phyloP scores from a whole-genome alignment of 92 coral and sea anemone genomes.

The Bergia sp. region DNA sequence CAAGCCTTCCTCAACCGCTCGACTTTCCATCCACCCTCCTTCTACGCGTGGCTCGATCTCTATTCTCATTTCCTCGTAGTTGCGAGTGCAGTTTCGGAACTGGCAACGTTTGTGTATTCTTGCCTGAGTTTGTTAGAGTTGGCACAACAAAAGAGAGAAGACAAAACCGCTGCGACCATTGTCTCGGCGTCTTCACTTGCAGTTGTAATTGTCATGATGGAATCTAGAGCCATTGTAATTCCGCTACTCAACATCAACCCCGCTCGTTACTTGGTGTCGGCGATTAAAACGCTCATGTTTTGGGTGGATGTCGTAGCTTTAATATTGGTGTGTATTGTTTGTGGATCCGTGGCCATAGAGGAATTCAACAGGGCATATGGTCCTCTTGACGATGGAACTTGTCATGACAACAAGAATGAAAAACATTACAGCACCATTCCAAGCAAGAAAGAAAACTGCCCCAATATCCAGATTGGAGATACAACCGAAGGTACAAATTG shows the following conservation, averaged over 20 bases:
- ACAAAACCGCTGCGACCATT: not conserved
- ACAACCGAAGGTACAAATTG: not conserved
- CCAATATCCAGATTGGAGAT: not conserved
- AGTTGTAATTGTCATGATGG: not conserved
- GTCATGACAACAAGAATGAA: not conserved
- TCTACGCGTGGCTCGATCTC: constrained; percentile 9
- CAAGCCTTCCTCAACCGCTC: not conserved
- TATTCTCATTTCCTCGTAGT: not conserved
- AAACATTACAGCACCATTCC: not conserved
- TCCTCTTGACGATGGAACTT: not conserved
- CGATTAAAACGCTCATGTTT: not conserved
- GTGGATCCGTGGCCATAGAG: not conserved
- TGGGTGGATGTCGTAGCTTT: not conserved
- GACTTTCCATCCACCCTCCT: not conserved
- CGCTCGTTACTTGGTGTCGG: not conserved
- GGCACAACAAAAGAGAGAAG: not conserved
- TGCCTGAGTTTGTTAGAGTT: not conserved
- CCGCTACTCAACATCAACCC: not conserved
- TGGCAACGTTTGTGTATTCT: not conserved
- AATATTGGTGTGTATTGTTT: not conserved
- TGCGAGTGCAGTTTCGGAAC: constrained; percentile 3
- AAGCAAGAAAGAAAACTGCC: not conserved
- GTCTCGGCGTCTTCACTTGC: not conserved
- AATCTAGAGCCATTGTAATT: not conserved
- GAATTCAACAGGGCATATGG: not conserved